Evolutionary conservation across 2,797 vertebrate genomes (phyloP).

Genomic region (Melanotaenia nigrans): DNA sequence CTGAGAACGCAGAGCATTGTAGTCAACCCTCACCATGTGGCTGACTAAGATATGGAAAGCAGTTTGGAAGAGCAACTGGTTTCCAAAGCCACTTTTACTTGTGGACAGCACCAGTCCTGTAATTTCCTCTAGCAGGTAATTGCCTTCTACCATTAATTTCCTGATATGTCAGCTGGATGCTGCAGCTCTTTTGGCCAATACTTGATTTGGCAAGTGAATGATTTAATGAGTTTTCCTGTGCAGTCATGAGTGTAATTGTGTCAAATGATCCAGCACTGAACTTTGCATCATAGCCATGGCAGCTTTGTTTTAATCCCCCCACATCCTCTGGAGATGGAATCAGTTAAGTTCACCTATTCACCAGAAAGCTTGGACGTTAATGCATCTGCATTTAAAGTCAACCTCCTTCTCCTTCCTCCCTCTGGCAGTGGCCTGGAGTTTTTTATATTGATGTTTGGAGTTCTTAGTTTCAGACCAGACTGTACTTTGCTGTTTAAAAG

Average conservation of each 20-base stretch:
- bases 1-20: background rate
- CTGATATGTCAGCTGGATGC: constrained; percentile 16
- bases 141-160: constrained; percentile 32
- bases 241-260: constrained; percentile 70
- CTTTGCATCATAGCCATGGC: constrained; percentile 58
- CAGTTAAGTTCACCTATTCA: constrained; percentile 49
- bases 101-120: constrained; percentile 9
- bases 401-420: background rate
- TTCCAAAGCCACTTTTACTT: constrained; percentile 12
- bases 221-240: constrained; percentile 69
- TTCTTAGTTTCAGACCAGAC: constrained; percentile 2
- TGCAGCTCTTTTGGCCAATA: constrained; percentile 23
- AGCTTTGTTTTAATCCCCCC: constrained; percentile 65
- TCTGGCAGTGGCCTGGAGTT: constrained; percentile 9
- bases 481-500: constrained; percentile 7
- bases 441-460: constrained; percentile 9
- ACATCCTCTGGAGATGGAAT: constrained; percentile 51
- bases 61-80: background rate
- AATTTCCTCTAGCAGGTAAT: constrained; percentile 41
- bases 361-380: constrained; percentile 19
- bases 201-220: constrained; percentile 61
- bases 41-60: constrained; percentile 1
- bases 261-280: constrained; percentile 65
- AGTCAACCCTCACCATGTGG: background rate
- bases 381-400: constrained; percentile 5